These are phyloP conservation scores for Mallateleia sp. DNA, from an alignment of 2,888 invertebrate genomes.

Conservation along the genomic window DNA sequence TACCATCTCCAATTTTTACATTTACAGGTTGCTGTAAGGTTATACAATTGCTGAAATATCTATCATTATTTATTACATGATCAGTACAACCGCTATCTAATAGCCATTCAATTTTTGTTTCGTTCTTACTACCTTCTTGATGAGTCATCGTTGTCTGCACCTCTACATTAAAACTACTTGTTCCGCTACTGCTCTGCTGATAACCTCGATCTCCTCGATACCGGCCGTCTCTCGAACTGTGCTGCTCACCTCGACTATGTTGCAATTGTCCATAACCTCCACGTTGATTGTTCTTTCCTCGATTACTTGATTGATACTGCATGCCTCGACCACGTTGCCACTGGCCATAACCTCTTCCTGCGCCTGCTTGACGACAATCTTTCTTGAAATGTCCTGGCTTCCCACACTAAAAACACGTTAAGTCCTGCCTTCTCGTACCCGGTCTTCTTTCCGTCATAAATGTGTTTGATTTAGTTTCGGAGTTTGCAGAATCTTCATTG, in stretches of 20 bases:
- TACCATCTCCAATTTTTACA: conserved; percentile 52
- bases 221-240: background rate
- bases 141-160: no score
- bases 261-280: background rate
- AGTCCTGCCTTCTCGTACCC: conserved; percentile 12
- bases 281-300: background rate
- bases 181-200: background rate
- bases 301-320: background rate
- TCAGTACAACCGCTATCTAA: conserved; percentile 66
- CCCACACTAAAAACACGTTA: conserved; percentile 29
- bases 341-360: background rate
- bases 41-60: conserved; percentile 24
- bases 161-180: conserved; percentile 25
- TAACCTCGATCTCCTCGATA: conserved; percentile 23
- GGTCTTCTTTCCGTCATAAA: conserved; percentile 53
- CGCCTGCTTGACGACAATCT: conserved; percentile 17
- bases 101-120: conserved; percentile 59
- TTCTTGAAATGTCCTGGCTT: conserved; percentile 45
- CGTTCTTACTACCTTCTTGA: no score
- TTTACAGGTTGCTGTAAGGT: conserved; percentile 42
- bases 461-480: conserved; percentile 52
- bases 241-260: background rate
- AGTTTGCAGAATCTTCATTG: background rate
- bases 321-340: conserved; percentile 11
- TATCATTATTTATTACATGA: conserved; percentile 53